Evolutionary conservation across 2,888 invertebrate species (phyloP), one percentile per base, ranked within the genome.

Genomic region (Liposcelis brunnea): DNA sequence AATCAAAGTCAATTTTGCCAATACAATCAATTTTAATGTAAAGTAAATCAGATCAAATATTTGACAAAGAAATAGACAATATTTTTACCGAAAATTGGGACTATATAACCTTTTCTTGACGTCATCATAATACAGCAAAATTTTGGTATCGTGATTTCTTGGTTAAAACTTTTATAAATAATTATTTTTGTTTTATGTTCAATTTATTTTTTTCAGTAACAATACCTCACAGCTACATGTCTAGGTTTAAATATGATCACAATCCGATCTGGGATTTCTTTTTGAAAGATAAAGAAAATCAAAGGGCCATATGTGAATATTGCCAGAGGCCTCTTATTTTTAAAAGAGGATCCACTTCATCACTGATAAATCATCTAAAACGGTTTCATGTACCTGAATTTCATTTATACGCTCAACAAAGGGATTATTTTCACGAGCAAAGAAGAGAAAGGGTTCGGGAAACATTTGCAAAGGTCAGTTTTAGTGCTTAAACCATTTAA

Each of bases 251-350:
- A 35, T 35, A 35, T 10, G 35, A 35, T 35, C 35, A 35, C 35
- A 35, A 35, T 16, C 35, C 35, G 16, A 35, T 35, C 5, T 35
- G 35, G 35, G 35, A 35, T 35, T 35, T 35, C 35, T 35, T 35
- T 35, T 15, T 35, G 7, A 35, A 35, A 35, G 35, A 35, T 10
- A 35, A 35, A 35, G 35, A 35, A 15, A 35, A 35, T 15, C 15
- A 35, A 35, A 35, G 15, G 7, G 35, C 35, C 4, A 16, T 35
- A 6, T 35, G 35, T 10, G 35, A 35, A 35, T 16, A 35, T 10
- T 35, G 35, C 10, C 16, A 14, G 14, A 35, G 35, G 35, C 35
- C 35, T 7, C 10, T 35, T 5, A 16, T 35, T 35, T 35, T 14
- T 10, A 35, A 35, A 35, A 14, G 35, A 35, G 35, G 35, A 15